phyloP scores from a whole-genome alignment of 2,888 invertebrate species.

The Orthosia gracilis region DNA sequence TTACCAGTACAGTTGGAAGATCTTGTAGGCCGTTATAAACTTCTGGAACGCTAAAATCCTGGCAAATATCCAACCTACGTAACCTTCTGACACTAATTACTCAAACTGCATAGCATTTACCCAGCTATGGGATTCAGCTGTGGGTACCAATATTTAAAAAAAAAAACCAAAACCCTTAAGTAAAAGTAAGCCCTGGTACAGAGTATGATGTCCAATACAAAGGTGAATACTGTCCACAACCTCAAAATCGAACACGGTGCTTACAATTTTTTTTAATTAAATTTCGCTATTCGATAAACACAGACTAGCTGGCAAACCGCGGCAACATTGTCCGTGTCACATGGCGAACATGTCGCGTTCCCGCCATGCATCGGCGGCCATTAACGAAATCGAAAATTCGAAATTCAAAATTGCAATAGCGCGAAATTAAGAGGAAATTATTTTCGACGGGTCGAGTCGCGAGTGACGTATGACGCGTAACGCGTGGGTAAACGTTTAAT shows the following conservation, averaged over 20 bases:
- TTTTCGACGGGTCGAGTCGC: slow-evolving; percentile 73
- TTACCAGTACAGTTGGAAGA: neutral
- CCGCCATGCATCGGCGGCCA: slow-evolving; percentile 71
- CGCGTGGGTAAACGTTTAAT: slow-evolving; percentile 69
- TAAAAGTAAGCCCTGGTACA: too few species aligned
- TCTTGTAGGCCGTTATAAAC: neutral
- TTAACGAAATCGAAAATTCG: slow-evolving; percentile 74
- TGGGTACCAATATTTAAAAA: too few species aligned
- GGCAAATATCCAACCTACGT: neutral
- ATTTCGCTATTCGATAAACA: slow-evolving; percentile 22
- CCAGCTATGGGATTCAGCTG: too few species aligned
- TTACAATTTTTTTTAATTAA: slow-evolving; percentile 7
- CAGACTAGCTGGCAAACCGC: slow-evolving; percentile 29
- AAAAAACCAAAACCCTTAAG: too few species aligned
- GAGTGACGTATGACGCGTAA: slow-evolving; percentile 65
- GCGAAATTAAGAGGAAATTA: slow-evolving; percentile 80
- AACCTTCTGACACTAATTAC: neutral
- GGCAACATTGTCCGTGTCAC: slow-evolving; percentile 32
- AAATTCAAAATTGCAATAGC: slow-evolving; percentile 72
- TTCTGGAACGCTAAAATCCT: neutral
- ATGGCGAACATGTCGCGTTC: slow-evolving; percentile 24
- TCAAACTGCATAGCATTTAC: too few species aligned
- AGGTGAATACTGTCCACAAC: neutral
- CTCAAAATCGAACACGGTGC: neutral
- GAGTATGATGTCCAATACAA: neutral